phyloP scores from a whole-genome alignment of 2,113 vertebrate species.

The Halichoerus grypus region DNA sequence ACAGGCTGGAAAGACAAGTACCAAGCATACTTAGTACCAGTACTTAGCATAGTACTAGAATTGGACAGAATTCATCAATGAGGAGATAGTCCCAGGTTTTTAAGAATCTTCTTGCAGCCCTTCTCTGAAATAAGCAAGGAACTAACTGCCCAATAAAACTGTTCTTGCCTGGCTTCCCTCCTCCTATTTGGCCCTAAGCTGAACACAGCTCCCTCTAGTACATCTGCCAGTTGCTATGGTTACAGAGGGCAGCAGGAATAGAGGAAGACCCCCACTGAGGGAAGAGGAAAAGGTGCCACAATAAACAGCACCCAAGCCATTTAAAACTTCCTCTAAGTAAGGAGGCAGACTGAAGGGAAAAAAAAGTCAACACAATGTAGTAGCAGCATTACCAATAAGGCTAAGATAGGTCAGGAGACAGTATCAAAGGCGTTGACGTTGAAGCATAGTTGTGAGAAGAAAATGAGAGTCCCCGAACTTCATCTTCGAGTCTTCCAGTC shows the following conservation, averaged over 20 bases:
- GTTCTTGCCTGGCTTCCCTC: conserved; percentile 9
- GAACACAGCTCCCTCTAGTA: conserved; percentile 50
- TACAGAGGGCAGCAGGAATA: conserved; percentile 19
- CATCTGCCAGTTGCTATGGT: conserved; percentile 36
- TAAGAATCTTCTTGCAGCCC: neutral
- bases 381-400: neutral
- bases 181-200: conserved; percentile 36
- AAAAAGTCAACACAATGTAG: neutral
- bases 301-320: conserved; percentile 1
- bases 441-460: neutral
- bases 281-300: neutral
- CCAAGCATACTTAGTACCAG: neutral
- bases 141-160: conserved; percentile 14
- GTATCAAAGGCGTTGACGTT: neutral
- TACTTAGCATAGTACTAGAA: neutral
- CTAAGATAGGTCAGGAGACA: neutral
- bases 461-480: neutral
- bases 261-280: conserved; percentile 1
- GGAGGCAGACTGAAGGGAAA: neutral
- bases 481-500: neutral
- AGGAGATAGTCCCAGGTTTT: neutral
- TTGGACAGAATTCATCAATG: neutral
- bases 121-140: conserved; percentile 36
- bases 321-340: neutral
- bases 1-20: neutral